Percentiles rank a stretch among this genome's conserved stretches.
Conservation (phyloP, 2,113 vertebrate genomes). For the Colistium nudipinnis region DNA sequence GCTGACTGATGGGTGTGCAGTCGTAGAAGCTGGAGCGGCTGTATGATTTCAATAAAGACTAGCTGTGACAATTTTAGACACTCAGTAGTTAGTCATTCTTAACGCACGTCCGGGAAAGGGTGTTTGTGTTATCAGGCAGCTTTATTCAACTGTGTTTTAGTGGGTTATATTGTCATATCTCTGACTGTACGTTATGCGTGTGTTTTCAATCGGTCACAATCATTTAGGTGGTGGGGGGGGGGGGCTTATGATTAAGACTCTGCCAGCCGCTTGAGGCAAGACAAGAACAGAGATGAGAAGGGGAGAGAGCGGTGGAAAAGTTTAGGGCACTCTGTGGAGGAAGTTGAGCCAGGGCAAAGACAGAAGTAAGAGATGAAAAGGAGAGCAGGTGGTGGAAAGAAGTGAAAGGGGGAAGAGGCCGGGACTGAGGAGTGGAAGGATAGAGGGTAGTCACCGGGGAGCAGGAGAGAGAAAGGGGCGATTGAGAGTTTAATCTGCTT, state of each 20-base stretch:
- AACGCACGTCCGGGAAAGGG: neutral
- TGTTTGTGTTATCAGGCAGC: slow-evolving; percentile 1
- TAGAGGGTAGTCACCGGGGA: slow-evolving; percentile 36
- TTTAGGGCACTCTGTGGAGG: slow-evolving; percentile 8
- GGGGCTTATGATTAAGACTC: too few relatives aligned
- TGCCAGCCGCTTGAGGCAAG: slow-evolving; percentile 87
- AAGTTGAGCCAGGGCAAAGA: slow-evolving; percentile 32
- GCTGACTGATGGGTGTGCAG: slow-evolving; percentile 60
- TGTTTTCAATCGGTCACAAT: slow-evolving; percentile 92
- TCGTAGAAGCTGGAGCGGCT: slow-evolving; percentile 44
- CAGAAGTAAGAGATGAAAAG: slow-evolving; percentile 34
- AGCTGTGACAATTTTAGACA: slow-evolving; percentile 74
- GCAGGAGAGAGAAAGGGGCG: slow-evolving; percentile 20
- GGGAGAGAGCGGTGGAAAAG: slow-evolving; percentile 14
- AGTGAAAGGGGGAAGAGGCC: slow-evolving; percentile 61
- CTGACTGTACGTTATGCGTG: slow-evolving; percentile 26
- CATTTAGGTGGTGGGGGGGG: slow-evolving; percentile 88
- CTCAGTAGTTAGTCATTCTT: neutral
- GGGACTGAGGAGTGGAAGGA: slow-evolving; percentile 45
- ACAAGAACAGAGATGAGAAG: slow-evolving; percentile 34
- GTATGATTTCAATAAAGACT: slow-evolving; percentile 74
- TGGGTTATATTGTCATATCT: slow-evolving; percentile 25
- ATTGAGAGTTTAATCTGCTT: slow-evolving; percentile 2
- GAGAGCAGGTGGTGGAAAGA: slow-evolving; percentile 64
- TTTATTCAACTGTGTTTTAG: slow-evolving; percentile 23